Base-by-base conservation (phyloP, 92 coral and sea anemone species). In the Zoanthus solanderi region DNA sequence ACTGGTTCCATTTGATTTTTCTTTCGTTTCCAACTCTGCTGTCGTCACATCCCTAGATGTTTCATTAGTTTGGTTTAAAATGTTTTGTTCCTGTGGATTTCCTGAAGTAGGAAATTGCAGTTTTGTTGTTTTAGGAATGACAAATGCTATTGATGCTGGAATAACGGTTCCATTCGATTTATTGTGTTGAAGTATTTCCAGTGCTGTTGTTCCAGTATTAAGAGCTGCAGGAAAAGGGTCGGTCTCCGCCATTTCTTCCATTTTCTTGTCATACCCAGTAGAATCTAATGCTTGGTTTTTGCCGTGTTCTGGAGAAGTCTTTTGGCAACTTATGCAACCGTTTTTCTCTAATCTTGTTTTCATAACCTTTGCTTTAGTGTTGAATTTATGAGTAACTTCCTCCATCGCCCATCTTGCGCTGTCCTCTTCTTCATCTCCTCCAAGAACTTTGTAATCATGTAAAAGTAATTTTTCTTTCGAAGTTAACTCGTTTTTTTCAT, bases 341-440 rank as follows among this genome's bases (percentile, higher is more conserved):
- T 42, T 44, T 65, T 63, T 47, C 18, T 45, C 45, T 42, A 68
- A 68, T 65, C 14, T 63, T 66, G 75, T 10, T n/a, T 66, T 81
- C 58, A 42, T 13, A n/a, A 11, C 57, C 9, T 30, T 14, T 81
- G 74, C 45, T 46, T 81, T 50, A 4, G 42, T 2, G 66, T 81
- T 48, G 45, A 81, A 50, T 14, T 81, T 45, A 16, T 53, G 56
- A 5, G 42, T 29, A 23, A 81, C 57, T 66, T 81, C 85, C 5
- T 81, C 85, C 45, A 81, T 30, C 3, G 85, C 85, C 85, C 85
- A 81, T 29, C 47, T 81, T 28, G 85, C 60, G 15, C 85, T 81
- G 52, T 81, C 85, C 46, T 81, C 85, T 5, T 81, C 58, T 0
- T 81, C 85, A 47, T 47, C 75, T 14, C 45, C 85, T 28, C 85